Evolutionary conservation across 2,888 invertebrate genomes (phyloP), one percentile per base, ranked within the genome.

Genomic region (Lasioglossum leucozonium): DNA sequence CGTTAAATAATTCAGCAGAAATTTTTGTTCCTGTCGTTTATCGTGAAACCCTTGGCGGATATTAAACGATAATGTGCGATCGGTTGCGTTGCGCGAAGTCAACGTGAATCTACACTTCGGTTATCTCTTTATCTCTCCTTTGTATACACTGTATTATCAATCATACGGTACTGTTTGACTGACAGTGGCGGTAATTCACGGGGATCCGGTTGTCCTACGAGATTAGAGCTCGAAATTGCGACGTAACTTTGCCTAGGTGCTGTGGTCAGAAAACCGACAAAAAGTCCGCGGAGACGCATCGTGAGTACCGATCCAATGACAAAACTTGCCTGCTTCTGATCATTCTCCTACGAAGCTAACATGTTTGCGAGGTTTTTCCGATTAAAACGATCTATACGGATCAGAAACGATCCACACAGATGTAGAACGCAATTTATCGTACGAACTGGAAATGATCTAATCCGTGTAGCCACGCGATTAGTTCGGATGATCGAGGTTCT

Each of bases 61-160:
- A 58, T 42, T 73, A 65, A 44, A 47, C 72, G 71, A 75, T 75
- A 75, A 74, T 51, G n/a, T n/a, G 18, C 58, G 8, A 44, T 71
- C 62, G 34, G 40, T 44, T 71, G 71, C 71, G 26, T 44, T 58
- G 71, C 71, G 26, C 75, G 55, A 74, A 73, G 65, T 55, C 58
- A 55, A 71, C 58, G 71, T 58, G 71, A 80, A 71, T 80, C 75
- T 80, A 42, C 75, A 47, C 71, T 80, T 44, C 11, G 42, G 55
- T 80, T 75, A 80, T 75, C 80, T 6, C 71, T 55, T 58, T 80
- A 75, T 80, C 80, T 13, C 26, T 58, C 69, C 75, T 75, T 42
- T 69, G 69, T 71, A 69, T 75, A 79, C 51, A 26, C 18, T 30
- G 74, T 47, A 80, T 80, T 80, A 80, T 80, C 65, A 71, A 75